Evolutionary conservation across 1,140 invertebrate species (phyloP).

Genomic region (Lucilia cuprina): DNA sequence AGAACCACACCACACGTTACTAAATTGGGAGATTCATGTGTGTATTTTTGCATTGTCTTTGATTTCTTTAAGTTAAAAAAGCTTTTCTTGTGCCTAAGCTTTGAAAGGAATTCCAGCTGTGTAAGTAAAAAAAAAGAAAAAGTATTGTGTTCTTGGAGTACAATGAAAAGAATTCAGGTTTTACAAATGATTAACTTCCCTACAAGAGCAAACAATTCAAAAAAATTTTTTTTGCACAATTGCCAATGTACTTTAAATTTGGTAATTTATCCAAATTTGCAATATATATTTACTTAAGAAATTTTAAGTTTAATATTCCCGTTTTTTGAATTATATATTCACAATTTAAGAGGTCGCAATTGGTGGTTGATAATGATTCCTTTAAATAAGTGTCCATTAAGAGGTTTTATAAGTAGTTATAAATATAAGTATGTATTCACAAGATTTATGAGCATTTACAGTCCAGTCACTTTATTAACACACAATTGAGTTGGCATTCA

Average conservation of each 20-base stretch:
- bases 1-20: background rate
- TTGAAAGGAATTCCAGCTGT: slow-evolving; percentile 28
- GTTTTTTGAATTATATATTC: background rate
- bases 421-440: background rate
- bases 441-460: slow-evolving; percentile 22
- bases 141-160: background rate
- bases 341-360: background rate
- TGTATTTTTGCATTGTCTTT: background rate
- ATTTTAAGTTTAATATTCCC: background rate
- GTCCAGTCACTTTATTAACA: background rate
- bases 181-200: slow-evolving; percentile 32
- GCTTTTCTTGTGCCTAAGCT: background rate
- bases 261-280: background rate
- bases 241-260: background rate
- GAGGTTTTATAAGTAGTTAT: slow-evolving; percentile 4
- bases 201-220: background rate
- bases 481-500: background rate
- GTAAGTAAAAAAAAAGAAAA: background rate
- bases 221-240: background rate
- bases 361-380: slow-evolving; percentile 5
- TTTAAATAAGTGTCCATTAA: slow-evolving; percentile 29
- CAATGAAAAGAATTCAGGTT: slow-evolving; percentile 23
- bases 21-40: slow-evolving; percentile 17
- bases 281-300: background rate
- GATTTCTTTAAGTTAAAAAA: background rate